These are phyloP conservation scores for Eira barbara DNA, from an alignment of 2,113 vertebrate species.

Conservation along the genomic window DNA sequence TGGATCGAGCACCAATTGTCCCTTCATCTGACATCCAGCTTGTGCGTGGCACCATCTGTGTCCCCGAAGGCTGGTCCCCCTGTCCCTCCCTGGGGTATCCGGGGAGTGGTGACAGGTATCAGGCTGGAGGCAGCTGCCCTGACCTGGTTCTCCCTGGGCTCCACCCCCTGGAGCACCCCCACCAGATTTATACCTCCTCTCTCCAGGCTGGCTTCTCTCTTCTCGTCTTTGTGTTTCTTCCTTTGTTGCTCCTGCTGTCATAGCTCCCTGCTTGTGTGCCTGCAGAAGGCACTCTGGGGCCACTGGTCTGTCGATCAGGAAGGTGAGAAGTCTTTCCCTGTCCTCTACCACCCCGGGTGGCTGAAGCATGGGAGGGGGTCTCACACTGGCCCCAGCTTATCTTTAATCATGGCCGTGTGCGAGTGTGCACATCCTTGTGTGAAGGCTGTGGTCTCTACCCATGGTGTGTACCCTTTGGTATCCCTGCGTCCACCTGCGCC, in stretches of 20 bases:
- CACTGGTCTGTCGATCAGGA: fast-evolving
- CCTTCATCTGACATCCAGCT: neutral
- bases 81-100: no score
- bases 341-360: neutral
- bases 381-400: fast-evolving
- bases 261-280: neutral
- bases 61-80: no score
- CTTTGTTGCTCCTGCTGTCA: neutral
- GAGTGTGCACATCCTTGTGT: fast-evolving
- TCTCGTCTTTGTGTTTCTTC: no score
- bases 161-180: fast-evolving
- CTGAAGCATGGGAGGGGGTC: no score
- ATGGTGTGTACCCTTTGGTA: fast-evolving
- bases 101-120: no score
- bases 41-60: neutral
- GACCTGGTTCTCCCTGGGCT: neutral
- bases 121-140: neutral
- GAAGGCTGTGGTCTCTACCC: neutral
- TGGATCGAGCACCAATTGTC: neutral
- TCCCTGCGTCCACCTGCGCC: neutral
- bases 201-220: neutral
- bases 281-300: fast-evolving
- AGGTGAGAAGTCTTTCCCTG: neutral
- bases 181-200: neutral
- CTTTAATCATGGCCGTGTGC: fast-evolving